phyloP scores from a whole-genome alignment of 2,888 invertebrate species.

The Nephrotoma guestfalica region DNA sequence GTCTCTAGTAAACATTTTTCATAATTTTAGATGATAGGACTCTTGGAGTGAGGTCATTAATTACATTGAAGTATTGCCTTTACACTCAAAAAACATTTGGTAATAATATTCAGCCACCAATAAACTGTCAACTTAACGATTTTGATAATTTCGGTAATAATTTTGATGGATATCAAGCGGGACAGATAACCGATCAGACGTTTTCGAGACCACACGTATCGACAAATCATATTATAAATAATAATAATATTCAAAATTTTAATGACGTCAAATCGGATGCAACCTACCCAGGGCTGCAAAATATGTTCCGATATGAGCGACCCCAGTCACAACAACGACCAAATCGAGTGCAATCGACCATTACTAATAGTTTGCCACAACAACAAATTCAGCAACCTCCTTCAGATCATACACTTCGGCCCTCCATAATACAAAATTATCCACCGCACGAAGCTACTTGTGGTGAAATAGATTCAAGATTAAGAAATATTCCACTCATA shows the following conservation, averaged over 20 bases:
- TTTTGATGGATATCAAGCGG: not conserved
- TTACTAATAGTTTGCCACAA: not conserved
- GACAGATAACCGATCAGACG: not conserved
- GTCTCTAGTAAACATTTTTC: not conserved
- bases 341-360: not conserved
- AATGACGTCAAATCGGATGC: not conserved
- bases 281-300: not conserved
- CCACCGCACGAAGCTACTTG: not conserved
- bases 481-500: slow-evolving; percentile 15
- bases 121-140: not conserved
- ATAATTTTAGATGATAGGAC: not conserved
- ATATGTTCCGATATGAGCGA: not conserved
- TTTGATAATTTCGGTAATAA: not conserved
- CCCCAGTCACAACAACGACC: not conserved
- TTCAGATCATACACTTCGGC: too few relatives aligned
- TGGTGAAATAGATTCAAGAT: not conserved
- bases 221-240: not conserved
- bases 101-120: not conserved
- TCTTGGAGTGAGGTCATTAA: not conserved
- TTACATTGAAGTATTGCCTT: not conserved
- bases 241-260: too few relatives aligned
- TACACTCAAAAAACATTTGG: not conserved
- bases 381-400: not conserved
- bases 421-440: not conserved
- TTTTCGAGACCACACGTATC: not conserved